Base-by-base conservation (phyloP, 2,113 vertebrate genomes). In the Perca flavescens region DNA sequence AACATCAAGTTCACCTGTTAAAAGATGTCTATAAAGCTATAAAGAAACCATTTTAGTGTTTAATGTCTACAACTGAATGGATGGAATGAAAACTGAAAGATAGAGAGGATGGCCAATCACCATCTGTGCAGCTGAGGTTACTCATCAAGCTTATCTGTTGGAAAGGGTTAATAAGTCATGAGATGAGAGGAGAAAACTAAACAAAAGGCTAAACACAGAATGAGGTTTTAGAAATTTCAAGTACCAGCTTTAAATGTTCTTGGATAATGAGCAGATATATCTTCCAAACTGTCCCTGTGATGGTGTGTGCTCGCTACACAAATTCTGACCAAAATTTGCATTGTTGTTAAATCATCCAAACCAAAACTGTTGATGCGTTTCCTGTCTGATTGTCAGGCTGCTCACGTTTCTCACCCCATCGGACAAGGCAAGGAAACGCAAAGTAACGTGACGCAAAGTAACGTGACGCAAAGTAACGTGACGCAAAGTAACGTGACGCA, bases 141-240 rank as follows among this genome's bases (percentile, higher is more conserved):
- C 67, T 25, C 25, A 46, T 19, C 3, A 1, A 22, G 15, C 40
- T 19, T 46, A 68, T 63, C 49, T 68, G 25, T 13, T 5, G 17
- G 22, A 43, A 58, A 46, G 36, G 25, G 62, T 78, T 60, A 54
- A 76, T 56, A 6, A 54, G 58, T 83, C 31, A 65, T 2, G n/a
- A 6, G 62, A n/a, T 8, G 1, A 22, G 13, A 21, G 70, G 19
- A 13, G 62, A 3, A 54, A 54, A 56, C 53, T 1, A 58, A 67
- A 61, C 11, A 52, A 15, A 21, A 25, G 6, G 17, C 6, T 3
- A 3, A 28, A 70, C 22, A 40, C 28, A 46, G 36, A 22, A 34
- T 34, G 34, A 6, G 5, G 34, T 34, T 34, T 34, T 34, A 34
- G 34, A 34, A 34, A 34, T 34, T 6, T 34, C 34, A 34, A 6